These are phyloP conservation scores for Craterocephalus amniculus DNA, from an alignment of 2,797 vertebrate species.

Conservation along the genomic window DNA sequence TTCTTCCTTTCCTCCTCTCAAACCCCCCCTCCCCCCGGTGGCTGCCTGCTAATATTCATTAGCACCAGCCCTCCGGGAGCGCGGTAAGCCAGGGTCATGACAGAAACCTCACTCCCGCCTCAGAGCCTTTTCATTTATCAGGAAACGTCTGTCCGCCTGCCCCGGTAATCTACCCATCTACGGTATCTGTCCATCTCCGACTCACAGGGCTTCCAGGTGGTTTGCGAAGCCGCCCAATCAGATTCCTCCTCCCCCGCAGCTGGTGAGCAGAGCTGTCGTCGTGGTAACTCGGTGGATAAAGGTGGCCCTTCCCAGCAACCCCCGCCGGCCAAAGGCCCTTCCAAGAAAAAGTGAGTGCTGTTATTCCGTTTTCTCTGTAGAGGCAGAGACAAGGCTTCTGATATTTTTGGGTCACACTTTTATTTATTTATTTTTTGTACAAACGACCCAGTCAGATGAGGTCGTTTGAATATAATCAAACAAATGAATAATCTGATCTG, in stretches of 20 bases:
- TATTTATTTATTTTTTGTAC: too few relatives aligned
- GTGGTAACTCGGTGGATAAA: slow-evolving; percentile 94
- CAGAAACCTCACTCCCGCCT: slow-evolving; percentile 29
- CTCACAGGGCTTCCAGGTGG: slow-evolving; percentile 90
- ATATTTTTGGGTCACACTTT: not conserved
- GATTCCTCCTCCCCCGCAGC: slow-evolving; percentile 86
- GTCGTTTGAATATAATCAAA: not conserved
- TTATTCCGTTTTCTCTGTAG: slow-evolving; percentile 17
- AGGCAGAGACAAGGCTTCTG: slow-evolving; percentile 4
- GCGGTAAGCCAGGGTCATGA: slow-evolving; percentile 40
- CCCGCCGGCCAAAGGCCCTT: slow-evolving; percentile 84
- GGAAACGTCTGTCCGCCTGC: slow-evolving; percentile 8
- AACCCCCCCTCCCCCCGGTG: slow-evolving; percentile 25
- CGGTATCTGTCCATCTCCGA: slow-evolving; percentile 37
- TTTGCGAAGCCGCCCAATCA: slow-evolving; percentile 89
- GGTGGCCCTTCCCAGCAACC: slow-evolving; percentile 90
- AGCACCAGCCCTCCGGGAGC: slow-evolving; percentile 48
- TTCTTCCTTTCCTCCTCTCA: slow-evolving; percentile 23
- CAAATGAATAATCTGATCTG: not conserved
- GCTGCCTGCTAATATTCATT: slow-evolving; percentile 64
- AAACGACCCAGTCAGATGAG: too few relatives aligned
- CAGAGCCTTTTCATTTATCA: slow-evolving; percentile 49
- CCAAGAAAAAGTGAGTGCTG: slow-evolving; percentile 90
- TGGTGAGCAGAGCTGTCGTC: slow-evolving; percentile 90
- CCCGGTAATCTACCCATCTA: slow-evolving; percentile 6